Evolutionary conservation across 1,140 invertebrate genomes (phyloP), one percentile per base, ranked within the genome.

Genomic region (Pectinophora gossypiella): DNA sequence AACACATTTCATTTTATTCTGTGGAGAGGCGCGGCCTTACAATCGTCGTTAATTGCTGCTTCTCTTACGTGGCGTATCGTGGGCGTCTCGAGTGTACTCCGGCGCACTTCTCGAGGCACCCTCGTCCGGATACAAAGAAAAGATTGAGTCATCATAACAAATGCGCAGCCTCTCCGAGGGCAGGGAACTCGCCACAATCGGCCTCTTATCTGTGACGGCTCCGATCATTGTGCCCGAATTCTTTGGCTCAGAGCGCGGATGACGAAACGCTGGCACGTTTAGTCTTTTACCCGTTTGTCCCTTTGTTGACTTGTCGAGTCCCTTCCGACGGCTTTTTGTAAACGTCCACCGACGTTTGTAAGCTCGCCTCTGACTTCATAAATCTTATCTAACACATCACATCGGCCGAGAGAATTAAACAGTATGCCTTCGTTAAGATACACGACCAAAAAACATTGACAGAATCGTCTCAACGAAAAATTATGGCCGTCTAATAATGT

Each of bases 111-210:
- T 61, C 53, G 71, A 59, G 51, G 67, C 62, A 74, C 71, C 68
- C 68, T 74, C 48, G 54, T 66, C 56, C 27, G 52, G 52, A 54
- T 48, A 83, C 73, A 84, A 85, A 84, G 78, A 75, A 85, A 85
- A 75, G 61, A 85, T 84, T 77, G 76, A 84, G 75, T 84, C 79
- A 85, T 85, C 82, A 81, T 75, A 84, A 84, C 78, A 85, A 84
- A 85, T 84, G 73, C 70, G 67, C 66, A 67, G 59, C 65, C 64
- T 64, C 64, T 71, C 61, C 36, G 63, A 70, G 67, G 70, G 66
- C 73, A 72, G 56, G 60, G 71, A 76, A 80, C 76, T 81, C 64
- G 66, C 62, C 55, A 85, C 77, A 85, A 82, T 85, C 76, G 72
- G 65, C 64, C 64, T 74, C 72, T 85, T 85, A 85, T 85, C 79